Percentiles rank a stretch among this genome's conserved stretches.
phyloP scores from a whole-genome alignment of 2,888 invertebrate species.

The Drosophila quasianomalipes region DNA sequence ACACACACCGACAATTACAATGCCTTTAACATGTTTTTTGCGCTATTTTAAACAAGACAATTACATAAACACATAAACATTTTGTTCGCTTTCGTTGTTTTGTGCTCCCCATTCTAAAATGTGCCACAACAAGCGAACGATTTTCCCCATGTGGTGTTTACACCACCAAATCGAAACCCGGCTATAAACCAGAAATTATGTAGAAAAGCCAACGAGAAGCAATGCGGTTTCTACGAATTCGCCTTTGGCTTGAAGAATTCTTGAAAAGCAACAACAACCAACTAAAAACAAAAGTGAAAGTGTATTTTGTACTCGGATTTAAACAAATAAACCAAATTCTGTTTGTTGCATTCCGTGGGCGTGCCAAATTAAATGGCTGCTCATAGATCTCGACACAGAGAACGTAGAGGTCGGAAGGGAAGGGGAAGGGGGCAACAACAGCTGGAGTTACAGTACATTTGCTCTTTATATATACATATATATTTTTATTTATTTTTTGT shows the following conservation, averaged over 20 bases:
- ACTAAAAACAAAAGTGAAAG: slow-evolving; percentile 68
- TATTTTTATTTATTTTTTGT: background rate
- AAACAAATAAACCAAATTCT: slow-evolving; percentile 26
- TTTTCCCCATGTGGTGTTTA: slow-evolving; percentile 62
- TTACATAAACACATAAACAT: slow-evolving; percentile 67
- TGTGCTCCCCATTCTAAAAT: slow-evolving; percentile 22
- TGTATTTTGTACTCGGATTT: slow-evolving; percentile 45
- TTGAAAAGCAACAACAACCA: slow-evolving; percentile 39
- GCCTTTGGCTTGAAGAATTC: slow-evolving; percentile 55
- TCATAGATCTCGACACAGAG: slow-evolving; percentile 20
- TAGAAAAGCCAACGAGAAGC: slow-evolving; percentile 38
- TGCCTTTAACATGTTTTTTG: slow-evolving; percentile 52
- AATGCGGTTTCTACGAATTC: slow-evolving; percentile 50
- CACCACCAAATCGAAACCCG: slow-evolving; percentile 59
- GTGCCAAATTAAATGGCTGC: slow-evolving; percentile 25
- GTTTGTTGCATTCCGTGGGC: slow-evolving; percentile 42
- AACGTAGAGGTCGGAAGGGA: background rate
- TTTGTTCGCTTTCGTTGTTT: slow-evolving; percentile 18
- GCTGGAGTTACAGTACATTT: slow-evolving; percentile 57
- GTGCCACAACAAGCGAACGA: slow-evolving; percentile 15
- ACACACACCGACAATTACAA: slow-evolving; percentile 42
- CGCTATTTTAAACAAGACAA: slow-evolving; percentile 68
- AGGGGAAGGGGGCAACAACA: slow-evolving; percentile 14
- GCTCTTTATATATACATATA: slow-evolving; percentile 14
- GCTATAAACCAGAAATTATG: slow-evolving; percentile 58